phyloP scores from a whole-genome alignment of 2,113 vertebrate species.

The Zosterops japonicus region DNA sequence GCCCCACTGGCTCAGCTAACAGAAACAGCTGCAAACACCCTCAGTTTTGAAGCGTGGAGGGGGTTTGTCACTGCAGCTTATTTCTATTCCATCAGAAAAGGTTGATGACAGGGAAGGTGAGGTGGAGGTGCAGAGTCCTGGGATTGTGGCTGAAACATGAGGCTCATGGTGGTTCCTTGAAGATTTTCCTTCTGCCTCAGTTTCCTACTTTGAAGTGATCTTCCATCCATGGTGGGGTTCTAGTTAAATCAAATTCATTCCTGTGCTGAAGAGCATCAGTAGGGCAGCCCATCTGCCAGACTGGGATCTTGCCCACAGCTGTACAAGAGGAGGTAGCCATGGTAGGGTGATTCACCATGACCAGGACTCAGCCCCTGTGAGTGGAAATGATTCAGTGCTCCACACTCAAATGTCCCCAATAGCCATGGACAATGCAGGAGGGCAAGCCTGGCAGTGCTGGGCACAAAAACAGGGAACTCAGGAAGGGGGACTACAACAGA shows the following conservation, averaged over 20 bases:
- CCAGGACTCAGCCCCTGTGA: background rate
- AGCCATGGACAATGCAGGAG: accelerated
- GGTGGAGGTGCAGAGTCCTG: background rate
- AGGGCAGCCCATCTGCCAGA: background rate
- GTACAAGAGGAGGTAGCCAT: background rate
- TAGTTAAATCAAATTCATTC: background rate
- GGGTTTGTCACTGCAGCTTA: background rate
- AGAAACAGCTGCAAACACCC: background rate
- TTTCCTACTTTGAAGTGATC: background rate
- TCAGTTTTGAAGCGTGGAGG: background rate
- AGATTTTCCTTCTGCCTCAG: background rate
- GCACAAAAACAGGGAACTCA: background rate
- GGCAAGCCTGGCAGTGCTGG: background rate
- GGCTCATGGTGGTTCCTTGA: background rate
- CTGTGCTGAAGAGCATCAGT: background rate
- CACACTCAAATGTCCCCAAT: accelerated
- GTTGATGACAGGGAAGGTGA: background rate
- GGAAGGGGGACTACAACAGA: background rate
- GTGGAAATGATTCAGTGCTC: background rate
- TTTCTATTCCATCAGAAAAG: background rate
- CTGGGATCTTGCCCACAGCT: background rate
- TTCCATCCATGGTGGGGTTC: background rate
- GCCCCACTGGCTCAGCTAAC: background rate
- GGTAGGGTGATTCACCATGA: background rate
- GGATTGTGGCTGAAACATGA: background rate